These are phyloP conservation scores for Rousettus madagascariensis DNA, from an alignment of 2,797 vertebrate genomes.

Conservation along the genomic window DNA sequence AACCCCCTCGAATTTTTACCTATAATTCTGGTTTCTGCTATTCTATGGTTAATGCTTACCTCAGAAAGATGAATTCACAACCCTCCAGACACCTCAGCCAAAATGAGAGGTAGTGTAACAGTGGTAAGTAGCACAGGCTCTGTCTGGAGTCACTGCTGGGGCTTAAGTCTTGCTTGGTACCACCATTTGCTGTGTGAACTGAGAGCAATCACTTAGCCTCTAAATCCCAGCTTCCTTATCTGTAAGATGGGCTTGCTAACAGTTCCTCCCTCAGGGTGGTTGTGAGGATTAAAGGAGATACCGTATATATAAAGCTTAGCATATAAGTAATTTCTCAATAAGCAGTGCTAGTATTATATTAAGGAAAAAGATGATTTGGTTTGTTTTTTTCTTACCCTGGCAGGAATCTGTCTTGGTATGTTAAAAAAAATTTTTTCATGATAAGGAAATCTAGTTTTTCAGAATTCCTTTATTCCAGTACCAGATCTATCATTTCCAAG, in stretches of 20 bases:
- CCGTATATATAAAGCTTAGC: neutral
- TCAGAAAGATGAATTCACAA: neutral
- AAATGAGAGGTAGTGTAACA: neutral
- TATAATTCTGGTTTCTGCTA: neutral
- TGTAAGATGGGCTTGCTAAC: neutral
- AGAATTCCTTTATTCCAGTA: constrained; percentile 39
- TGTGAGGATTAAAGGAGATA: neutral
- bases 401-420: neutral
- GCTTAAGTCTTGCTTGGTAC: neutral
- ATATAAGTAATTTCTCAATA: neutral
- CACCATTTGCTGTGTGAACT: neutral
- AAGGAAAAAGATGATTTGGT: neutral
- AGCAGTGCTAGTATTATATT: neutral
- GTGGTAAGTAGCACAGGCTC: neutral
- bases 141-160: neutral
- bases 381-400: neutral
- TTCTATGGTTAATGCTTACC: neutral
- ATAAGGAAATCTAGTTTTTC: constrained; percentile 21
- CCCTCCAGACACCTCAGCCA: neutral
- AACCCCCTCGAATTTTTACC: neutral
- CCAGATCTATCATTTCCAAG: neutral
- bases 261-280: neutral
- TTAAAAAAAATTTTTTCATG: neutral
- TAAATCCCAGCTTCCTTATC: neutral
- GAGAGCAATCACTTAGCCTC: neutral